These are phyloP conservation scores for Lamprologus ornatipinnis DNA, from an alignment of 2,113 vertebrate genomes.

Conservation along the genomic window DNA sequence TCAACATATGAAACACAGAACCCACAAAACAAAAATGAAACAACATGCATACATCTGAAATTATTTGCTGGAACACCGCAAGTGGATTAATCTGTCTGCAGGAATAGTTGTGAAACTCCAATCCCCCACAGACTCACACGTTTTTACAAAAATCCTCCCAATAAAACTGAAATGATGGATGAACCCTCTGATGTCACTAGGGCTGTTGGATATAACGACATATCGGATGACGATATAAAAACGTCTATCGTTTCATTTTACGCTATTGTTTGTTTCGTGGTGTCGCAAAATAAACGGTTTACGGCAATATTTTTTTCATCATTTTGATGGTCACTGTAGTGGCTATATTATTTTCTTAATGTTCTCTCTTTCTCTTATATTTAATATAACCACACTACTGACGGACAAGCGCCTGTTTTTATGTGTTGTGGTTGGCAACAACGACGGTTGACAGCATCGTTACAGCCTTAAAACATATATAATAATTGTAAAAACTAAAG, in stretches of 20 bases:
- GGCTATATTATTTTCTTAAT: too few relatives aligned
- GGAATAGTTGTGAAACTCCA: neutral
- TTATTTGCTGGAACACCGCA: neutral
- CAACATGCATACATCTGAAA: neutral
- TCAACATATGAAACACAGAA: neutral
- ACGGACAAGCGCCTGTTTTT: too few relatives aligned
- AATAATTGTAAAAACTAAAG: neutral
- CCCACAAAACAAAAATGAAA: neutral
- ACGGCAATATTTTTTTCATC: too few relatives aligned
- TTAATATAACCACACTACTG: too few relatives aligned
- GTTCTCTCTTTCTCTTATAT: too few relatives aligned
- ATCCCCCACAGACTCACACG: neutral
- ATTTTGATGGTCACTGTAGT: too few relatives aligned
- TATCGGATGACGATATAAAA: too few relatives aligned
- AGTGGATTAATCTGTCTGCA: neutral
- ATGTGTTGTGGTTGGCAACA: too few relatives aligned
- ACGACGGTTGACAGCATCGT: neutral
- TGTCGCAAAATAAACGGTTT: too few relatives aligned
- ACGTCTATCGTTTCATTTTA: too few relatives aligned
- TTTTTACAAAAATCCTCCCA: neutral
- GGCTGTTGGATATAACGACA: too few relatives aligned
- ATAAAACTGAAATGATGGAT: neutral
- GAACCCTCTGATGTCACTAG: neutral
- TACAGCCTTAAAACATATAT: neutral
- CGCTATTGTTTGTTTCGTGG: too few relatives aligned